Evolutionary conservation across 2,797 vertebrate species (phyloP).

Genomic region (Fistularia commersonii): DNA sequence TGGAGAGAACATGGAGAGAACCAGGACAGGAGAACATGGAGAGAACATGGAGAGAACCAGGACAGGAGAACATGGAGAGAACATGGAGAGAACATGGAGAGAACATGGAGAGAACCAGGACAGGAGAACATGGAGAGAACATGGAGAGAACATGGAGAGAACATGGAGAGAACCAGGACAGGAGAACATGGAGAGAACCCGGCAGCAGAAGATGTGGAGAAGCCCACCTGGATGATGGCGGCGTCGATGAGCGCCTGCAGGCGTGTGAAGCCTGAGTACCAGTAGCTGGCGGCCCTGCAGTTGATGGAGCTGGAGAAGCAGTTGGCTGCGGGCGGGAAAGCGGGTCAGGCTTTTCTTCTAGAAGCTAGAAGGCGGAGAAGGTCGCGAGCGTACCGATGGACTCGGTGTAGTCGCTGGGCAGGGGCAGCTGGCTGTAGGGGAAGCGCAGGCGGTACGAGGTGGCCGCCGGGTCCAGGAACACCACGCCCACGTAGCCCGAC

Average conservation of each 20-base stretch:
- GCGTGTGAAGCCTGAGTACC: conserved; percentile 85
- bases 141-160: too few relatives aligned
- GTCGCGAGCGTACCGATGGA: conserved; percentile 59
- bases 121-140: too few relatives aligned
- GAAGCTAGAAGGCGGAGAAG: background rate
- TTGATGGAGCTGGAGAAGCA: conserved; percentile 76
- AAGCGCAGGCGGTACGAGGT: conserved; percentile 88
- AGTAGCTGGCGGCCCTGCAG: conserved; percentile 87
- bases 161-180: too few relatives aligned
- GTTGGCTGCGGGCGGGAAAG: conserved; percentile 64
- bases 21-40: too few relatives aligned
- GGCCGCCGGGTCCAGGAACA: conserved; percentile 78
- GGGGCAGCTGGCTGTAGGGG: conserved; percentile 72
- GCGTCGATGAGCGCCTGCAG: conserved; percentile 91
- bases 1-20: too few relatives aligned
- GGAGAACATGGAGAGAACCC: too few relatives aligned
- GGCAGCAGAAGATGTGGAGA: background rate
- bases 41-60: too few relatives aligned
- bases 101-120: too few relatives aligned
- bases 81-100: too few relatives aligned
- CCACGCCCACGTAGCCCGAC: conserved; percentile 81
- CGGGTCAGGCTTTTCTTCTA: too few relatives aligned
- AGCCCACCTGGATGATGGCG: conserved; percentile 88
- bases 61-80: too few relatives aligned
- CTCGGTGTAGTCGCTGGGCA: conserved; percentile 75